Conservation (phyloP, 2,797 vertebrate genomes). For the Varecia variegata region DNA sequence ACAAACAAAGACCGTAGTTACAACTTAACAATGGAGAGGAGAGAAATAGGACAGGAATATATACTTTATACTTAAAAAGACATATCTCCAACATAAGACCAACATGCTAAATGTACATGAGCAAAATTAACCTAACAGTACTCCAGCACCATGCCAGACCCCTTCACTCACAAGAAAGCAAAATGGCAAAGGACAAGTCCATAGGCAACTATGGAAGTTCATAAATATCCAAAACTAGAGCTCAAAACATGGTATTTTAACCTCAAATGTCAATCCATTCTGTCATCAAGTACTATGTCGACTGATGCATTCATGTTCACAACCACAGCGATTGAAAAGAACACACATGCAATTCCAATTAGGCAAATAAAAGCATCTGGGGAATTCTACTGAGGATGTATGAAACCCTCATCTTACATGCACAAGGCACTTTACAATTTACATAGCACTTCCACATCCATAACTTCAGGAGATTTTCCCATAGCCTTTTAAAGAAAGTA, state of each 20-base stretch:
- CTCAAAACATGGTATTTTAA: background rate
- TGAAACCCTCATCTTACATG: conserved; percentile 48
- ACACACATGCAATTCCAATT: conserved; percentile 68
- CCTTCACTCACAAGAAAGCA: background rate
- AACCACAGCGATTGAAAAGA: conserved; percentile 73
- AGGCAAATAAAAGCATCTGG: conserved; percentile 77
- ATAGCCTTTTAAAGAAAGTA: background rate
- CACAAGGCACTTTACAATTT: background rate
- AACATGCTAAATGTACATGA: background rate
- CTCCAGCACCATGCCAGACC: background rate
- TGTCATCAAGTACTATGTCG: conserved; percentile 49
- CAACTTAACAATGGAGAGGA: background rate
- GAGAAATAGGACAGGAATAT: background rate
- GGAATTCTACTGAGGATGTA: conserved; percentile 76
- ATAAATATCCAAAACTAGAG: background rate
- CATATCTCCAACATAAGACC: background rate
- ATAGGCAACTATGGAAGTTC: background rate
- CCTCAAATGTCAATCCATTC: background rate
- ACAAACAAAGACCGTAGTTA: background rate
- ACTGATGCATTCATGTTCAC: conserved; percentile 78
- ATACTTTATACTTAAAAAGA: background rate
- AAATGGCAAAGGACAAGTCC: background rate
- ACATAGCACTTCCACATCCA: background rate
- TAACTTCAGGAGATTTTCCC: background rate
- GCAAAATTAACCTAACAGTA: background rate